Evolutionary conservation across 2,888 invertebrate species (phyloP).

Genomic region (Sminthurinus aureus): DNA sequence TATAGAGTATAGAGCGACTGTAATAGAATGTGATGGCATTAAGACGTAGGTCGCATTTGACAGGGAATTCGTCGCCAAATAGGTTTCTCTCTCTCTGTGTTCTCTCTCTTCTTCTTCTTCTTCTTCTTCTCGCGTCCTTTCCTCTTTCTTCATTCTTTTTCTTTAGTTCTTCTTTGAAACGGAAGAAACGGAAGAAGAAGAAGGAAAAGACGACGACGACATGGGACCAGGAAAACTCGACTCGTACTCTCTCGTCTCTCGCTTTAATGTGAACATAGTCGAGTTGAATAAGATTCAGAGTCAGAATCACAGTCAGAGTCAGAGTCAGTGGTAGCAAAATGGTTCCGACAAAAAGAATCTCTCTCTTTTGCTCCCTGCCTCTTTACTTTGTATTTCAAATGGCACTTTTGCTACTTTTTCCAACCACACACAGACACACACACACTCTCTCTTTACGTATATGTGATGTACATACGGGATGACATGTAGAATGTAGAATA

Average conservation of each 20-base stretch:
- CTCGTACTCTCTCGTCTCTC: conserved; percentile 13
- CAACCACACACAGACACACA: not conserved
- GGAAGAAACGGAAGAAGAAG: too few relatives aligned
- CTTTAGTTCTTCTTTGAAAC: not conserved
- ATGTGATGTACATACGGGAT: not conserved
- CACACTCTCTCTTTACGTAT: not conserved
- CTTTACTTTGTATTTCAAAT: not conserved
- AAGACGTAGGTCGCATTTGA: conserved; percentile 43
- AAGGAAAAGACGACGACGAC: not conserved
- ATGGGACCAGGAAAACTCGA: not conserved
- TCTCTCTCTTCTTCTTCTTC: not conserved
- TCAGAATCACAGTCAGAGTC: conserved; percentile 4
- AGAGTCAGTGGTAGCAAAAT: not conserved
- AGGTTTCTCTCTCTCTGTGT: conserved; percentile 27
- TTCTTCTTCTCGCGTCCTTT: conserved; percentile 2
- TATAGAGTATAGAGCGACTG: conserved; percentile 44
- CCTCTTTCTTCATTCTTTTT: not conserved
- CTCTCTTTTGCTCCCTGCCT: not conserved
- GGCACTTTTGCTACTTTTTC: conserved; percentile 11
- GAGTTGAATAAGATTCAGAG: not conserved
- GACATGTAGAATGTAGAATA: too few relatives aligned
- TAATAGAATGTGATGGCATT: conserved; percentile 41
- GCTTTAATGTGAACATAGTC: conserved; percentile 39
- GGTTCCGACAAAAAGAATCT: conserved; percentile 24
- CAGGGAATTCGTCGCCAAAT: conserved; percentile 40